Evolutionary conservation across 2,113 vertebrate genomes (phyloP), one percentile per base, ranked within the genome.

Genomic region (Gadus chalcogrammus): DNA sequence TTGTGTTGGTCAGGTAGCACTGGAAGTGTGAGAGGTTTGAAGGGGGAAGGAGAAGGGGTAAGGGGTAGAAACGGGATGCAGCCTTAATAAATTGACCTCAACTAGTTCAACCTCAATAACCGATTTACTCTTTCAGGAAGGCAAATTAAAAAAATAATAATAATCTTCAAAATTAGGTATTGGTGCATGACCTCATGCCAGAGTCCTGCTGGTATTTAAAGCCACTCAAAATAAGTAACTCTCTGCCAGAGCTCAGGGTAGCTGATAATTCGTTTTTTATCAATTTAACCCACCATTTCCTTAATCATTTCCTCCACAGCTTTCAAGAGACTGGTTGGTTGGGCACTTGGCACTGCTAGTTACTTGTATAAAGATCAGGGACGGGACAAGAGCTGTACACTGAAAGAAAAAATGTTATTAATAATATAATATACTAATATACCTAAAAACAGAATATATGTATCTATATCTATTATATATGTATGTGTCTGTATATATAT

Each of bases 1-100:
- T 62, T 5, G 70, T 17, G 1, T 77, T 4, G 3, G 1, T 0
- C 60, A 80, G 9, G 72, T 42, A 15, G 71, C 74, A 80, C 20
- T 0, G 1, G 4, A 76, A 59, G 4, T 15, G 7, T 13, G 27
- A 58, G 31, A 84, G 24, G 0, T 20, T 20, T 20, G 20, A n/a
- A n/a, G n/a, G n/a, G n/a, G n/a, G n/a, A n/a, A n/a, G n/a, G n/a
- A n/a, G 20, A 20, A 20, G 20, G 20, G 20, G 20, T 20, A 20
- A 20, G 20, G 20, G 20, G 20, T 20, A 20, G 20, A 20, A 20
- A 20, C 20, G 20, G 20, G 20, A 20, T 20, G 20, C 20, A 20
- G 20, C 20, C 20, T 20, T 20, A 20, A 20, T 20, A 20, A 20
- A 20, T 20, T 20, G 1, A 20, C 20, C 20, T 20, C 20, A 20